Base-by-base conservation (phyloP, 64 coral and sea anemone species). In the Stichodactyla helianthus region DNA sequence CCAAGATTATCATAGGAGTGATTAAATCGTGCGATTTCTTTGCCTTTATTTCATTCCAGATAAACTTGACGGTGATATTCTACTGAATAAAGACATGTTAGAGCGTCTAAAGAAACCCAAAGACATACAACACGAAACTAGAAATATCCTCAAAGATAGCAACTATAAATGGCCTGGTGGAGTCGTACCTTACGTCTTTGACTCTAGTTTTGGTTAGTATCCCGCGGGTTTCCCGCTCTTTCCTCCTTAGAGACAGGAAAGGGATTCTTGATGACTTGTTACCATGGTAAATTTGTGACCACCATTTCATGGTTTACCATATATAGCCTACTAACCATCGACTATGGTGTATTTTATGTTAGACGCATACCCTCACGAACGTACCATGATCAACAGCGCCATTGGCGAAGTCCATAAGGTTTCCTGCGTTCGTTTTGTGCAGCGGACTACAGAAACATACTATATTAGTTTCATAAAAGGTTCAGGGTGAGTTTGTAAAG, bases 141-240 rank as follows among this genome's bases (percentile, higher is more conserved):
- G 83, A 51, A 89, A 86, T 9, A 55, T 92, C 27, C 78, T 92
- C 22, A 92, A 31, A n/a, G 86, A 88, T 64, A 64, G 23, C 13
- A 86, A 54, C 7, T 79, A 90, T 61, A 16, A 86, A 8, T 96
- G 94, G 94, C 85, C 56, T 44, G 87, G 87, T 64, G 94, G 91
- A n/a, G 5, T 79, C 10, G 94, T 96, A 6, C 91, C 94, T 67
- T 96, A 93, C 60, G 83, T 84, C 23, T 84, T 93, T 10, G 87
- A 96, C 77, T 89, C 67, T 44, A 89, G 77, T 4, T 96, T 96
- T 84, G 81, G 94, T 96, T 61, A 90, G 91, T 26, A 20, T 17
- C 35, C 35, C 35, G 35, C 35, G 5, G 10, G 10, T 22, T 5
- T 76, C 4, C 10, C 68, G n/a, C 8, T 35, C 17, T 6, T 26